phyloP scores from a whole-genome alignment of 2,888 invertebrate genomes.

The Meteorus colon region DNA sequence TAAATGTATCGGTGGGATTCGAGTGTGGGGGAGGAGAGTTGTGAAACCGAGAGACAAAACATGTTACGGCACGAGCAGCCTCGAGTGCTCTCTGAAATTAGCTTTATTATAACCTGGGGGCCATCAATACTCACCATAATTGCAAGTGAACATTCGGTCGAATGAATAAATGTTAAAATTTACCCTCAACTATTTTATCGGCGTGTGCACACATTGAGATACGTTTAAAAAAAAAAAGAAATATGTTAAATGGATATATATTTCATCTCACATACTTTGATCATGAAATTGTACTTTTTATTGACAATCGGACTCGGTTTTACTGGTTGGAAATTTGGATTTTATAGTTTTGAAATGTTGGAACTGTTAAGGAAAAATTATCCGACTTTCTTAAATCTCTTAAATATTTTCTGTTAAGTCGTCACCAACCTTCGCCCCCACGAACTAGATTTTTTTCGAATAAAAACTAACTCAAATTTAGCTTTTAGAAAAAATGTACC shows the following conservation, averaged over 20 bases:
- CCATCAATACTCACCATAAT: constrained; percentile 68
- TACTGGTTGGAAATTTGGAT: no score
- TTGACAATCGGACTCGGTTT: no score
- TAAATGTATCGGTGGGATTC: constrained; percentile 47
- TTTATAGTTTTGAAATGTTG: no score
- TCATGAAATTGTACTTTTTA: background rate
- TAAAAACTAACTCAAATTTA: no score
- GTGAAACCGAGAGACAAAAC: constrained; percentile 67
- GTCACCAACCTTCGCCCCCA: no score
- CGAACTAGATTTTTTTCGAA: no score
- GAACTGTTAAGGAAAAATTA: no score
- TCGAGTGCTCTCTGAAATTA: constrained; percentile 71
- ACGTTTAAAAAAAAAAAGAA: background rate
- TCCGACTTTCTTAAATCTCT: no score
- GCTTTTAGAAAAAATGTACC: no score
- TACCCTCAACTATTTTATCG: constrained; percentile 9
- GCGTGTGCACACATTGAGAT: background rate
- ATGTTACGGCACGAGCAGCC: constrained; percentile 71
- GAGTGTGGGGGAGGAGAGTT: constrained; percentile 42
- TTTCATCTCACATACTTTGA: background rate
- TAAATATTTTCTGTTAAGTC: no score
- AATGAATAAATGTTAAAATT: constrained; percentile 57
- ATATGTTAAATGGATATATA: background rate
- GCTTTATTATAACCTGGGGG: constrained; percentile 73
- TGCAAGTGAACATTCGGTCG: constrained; percentile 66